These are phyloP conservation scores for Elysia chlorotica DNA, from an alignment of 1,140 invertebrate genomes.

Conservation along the genomic window DNA sequence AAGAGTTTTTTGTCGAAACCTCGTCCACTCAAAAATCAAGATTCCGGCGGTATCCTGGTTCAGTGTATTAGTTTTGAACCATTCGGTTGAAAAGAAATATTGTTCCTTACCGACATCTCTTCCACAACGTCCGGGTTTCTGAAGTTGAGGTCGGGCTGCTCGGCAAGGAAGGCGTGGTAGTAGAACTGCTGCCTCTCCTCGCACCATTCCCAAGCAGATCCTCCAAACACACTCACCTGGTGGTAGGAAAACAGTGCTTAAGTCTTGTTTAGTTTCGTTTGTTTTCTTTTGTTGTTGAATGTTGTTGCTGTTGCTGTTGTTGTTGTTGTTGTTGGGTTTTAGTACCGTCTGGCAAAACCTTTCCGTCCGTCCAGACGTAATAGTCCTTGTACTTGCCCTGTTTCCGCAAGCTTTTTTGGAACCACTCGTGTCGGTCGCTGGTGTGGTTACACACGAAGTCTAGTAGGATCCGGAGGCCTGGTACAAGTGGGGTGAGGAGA, in stretches of 20 bases:
- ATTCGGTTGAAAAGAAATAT: constrained; percentile 30
- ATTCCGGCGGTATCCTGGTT: constrained; percentile 40
- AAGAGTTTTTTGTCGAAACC: background rate
- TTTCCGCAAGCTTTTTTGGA: constrained; percentile 70
- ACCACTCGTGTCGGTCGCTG: constrained; percentile 81
- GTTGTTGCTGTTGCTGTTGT: too few species aligned
- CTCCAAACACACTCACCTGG: constrained; percentile 64
- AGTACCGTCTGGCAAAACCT: constrained; percentile 22
- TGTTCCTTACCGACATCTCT: constrained; percentile 65
- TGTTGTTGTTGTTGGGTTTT: too few species aligned
- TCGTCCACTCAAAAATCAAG: constrained; percentile 40
- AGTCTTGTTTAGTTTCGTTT: background rate
- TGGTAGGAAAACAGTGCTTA: background rate
- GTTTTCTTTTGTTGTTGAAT: too few species aligned
- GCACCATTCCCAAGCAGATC: constrained; percentile 75
- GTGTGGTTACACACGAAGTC: constrained; percentile 89
- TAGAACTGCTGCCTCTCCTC: constrained; percentile 74
- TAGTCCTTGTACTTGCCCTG: constrained; percentile 66
- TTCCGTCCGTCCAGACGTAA: constrained; percentile 77
- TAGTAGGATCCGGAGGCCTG: constrained; percentile 80
- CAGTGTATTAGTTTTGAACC: too few species aligned
- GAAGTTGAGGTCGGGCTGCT: constrained; percentile 81
- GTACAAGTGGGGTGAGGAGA: background rate
- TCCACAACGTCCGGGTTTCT: constrained; percentile 68
- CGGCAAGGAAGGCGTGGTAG: constrained; percentile 73